Evolutionary conservation across 2,888 invertebrate genomes (phyloP), one percentile per base, ranked within the genome.

Genomic region (Ecliptopera silaceata): DNA sequence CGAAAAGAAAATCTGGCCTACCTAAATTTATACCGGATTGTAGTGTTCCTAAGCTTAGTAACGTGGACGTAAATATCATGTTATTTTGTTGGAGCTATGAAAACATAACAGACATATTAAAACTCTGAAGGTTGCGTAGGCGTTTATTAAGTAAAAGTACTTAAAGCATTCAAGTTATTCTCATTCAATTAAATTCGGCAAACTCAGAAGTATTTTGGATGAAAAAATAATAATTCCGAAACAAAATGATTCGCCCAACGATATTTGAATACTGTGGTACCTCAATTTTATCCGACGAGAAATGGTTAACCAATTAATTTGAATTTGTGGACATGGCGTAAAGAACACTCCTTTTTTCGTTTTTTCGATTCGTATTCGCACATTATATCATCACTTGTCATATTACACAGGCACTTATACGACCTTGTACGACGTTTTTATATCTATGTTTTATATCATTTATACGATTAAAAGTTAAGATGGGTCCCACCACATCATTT

Each of bases 301-400:
- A 31, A 43, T 20, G 32, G 34, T 43, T 22, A 2, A 32, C 11
- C 53, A 45, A 53, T 58, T 48, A 53, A 58, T 53, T 34, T 53
- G 18, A 45, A 58, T 53, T 49, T 22, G 20, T 22, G 22, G 18
- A 50, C 15, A 22, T 11, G 32, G 15, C 15, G 20, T 20, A 32
- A 20, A 22, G 42, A 29, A 43, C 48, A 12, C 48, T 26, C 48
- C 47, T 51, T 42, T 38, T 54, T 54, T 15, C 15, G 32, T 42
- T 38, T 54, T 54, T 15, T 12, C 29, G 26, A 4, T 26, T 26
- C 36, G 42, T 20, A 29, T 44, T 31, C n/a, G 10, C 22, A 47
- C 50, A 67, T n/a, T n/a, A n/a, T n/a, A n/a, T n/a, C n/a, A n/a
- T 53, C 71, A 74, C 75, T 71, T 68, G 70, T 72, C 66, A 57